These are phyloP conservation scores for Coecobrya sp. DNA, from an alignment of 2,888 invertebrate species.

Conservation along the genomic window DNA sequence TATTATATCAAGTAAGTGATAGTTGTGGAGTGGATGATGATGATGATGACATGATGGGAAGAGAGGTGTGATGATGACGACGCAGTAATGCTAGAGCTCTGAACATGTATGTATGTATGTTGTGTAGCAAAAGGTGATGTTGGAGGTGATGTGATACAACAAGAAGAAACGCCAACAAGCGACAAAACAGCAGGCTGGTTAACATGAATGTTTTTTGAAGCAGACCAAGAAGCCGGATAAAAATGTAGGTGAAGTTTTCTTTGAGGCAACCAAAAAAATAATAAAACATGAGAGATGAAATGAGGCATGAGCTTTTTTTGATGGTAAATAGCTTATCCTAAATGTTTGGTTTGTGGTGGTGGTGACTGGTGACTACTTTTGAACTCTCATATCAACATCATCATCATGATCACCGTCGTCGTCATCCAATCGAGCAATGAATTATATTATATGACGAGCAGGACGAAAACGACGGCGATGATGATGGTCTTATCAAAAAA, in stretches of 20 bases:
- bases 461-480: constrained; percentile 2
- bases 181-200: constrained; percentile 48
- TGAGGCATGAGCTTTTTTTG: neutral
- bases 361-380: constrained; percentile 26
- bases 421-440: constrained; percentile 16
- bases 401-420: neutral
- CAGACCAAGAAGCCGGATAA: constrained; percentile 68
- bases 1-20: constrained; percentile 36
- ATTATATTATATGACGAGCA: constrained; percentile 40
- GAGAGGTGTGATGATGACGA: constrained; percentile 67
- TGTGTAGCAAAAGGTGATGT: neutral
- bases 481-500: constrained; percentile 51
- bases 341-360: neutral
- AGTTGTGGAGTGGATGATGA: constrained; percentile 44
- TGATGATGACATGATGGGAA: constrained; percentile 68
- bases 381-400: constrained; percentile 48
- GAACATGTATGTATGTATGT: neutral
- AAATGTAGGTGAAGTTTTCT: constrained; percentile 75
- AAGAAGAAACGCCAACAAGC: constrained; percentile 21
- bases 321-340: constrained; percentile 5
- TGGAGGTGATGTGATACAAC: constrained; percentile 18
- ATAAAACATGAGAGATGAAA: constrained; percentile 21
- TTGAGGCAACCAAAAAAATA: constrained; percentile 48
- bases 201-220: neutral
- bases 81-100: neutral